A percentile compares a stretch with the other conserved stretches of the same genome.
phyloP scores from a whole-genome alignment of 2,113 vertebrate genomes.

The Erythrocercus mccallii region DNA sequence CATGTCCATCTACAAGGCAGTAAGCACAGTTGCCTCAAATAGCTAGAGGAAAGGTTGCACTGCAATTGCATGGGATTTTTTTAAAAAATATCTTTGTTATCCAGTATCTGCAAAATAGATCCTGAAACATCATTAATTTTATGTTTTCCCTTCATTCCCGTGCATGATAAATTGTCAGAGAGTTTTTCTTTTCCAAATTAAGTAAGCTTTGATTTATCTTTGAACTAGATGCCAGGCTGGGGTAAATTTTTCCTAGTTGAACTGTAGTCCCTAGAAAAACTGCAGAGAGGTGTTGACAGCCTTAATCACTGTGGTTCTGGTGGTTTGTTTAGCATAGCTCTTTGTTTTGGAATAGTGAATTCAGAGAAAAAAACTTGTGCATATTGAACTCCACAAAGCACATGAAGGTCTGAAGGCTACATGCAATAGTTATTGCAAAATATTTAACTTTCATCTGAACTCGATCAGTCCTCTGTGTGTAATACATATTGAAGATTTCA shows the following conservation, averaged over 20 bases:
- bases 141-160: not conserved
- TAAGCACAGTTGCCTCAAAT: not conserved
- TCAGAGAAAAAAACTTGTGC: not conserved
- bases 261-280: not conserved
- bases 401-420: not conserved
- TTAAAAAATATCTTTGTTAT: not conserved
- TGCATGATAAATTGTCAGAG: not conserved
- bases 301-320: not conserved
- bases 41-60: not conserved
- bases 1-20: not conserved
- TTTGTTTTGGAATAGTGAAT: not conserved
- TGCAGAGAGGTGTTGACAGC: not conserved
- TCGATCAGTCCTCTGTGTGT: not conserved
- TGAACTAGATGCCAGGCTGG: not conserved
- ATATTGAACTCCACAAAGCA: not conserved
- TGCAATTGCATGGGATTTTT: not conserved
- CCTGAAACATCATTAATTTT: not conserved
- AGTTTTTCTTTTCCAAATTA: not conserved
- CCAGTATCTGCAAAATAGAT: not conserved
- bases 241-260: not conserved
- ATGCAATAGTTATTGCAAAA: not conserved
- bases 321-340: not conserved
- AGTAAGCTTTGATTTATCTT: constrained; percentile 22
- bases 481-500: rapidly evolving
- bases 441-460: not conserved